phyloP scores from a whole-genome alignment of 2,113 vertebrate species.

The Podocnemis expansa region DNA sequence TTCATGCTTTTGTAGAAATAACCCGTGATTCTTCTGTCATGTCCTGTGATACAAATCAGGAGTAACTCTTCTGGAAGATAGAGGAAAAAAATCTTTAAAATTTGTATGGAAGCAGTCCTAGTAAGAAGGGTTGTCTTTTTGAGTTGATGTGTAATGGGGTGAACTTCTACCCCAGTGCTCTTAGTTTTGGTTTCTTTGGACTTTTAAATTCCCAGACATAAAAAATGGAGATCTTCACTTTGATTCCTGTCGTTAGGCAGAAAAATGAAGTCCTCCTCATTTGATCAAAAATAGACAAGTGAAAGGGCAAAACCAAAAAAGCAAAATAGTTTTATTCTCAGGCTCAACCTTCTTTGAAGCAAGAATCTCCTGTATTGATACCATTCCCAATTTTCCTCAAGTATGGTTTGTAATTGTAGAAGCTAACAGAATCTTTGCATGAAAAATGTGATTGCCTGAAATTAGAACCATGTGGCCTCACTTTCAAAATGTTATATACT shows the following conservation, averaged over 20 bases:
- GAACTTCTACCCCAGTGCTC: neutral
- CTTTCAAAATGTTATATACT: neutral
- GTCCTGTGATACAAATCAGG: neutral
- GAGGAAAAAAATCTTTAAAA: neutral
- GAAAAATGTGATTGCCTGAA: neutral
- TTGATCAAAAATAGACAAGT: neutral
- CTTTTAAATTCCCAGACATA: neutral
- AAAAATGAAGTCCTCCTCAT: neutral
- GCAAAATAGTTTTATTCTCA: neutral
- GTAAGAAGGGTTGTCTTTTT: neutral
- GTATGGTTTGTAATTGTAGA: neutral
- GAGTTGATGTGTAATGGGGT: neutral
- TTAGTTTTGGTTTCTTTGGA: neutral
- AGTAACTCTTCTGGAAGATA: neutral
- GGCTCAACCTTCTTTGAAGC: neutral
- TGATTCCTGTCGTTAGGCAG: neutral
- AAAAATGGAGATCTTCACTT: neutral
- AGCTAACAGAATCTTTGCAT: neutral
- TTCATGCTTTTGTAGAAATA: neutral
- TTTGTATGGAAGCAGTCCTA: neutral
- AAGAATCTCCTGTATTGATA: neutral
- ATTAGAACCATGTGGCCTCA: fast-evolving
- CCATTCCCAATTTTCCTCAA: neutral
- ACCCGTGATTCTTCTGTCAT: neutral
- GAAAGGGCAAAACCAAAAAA: neutral